Evolutionary conservation across 2,888 invertebrate genomes (phyloP).

Genomic region (Cordilura impudica): DNA sequence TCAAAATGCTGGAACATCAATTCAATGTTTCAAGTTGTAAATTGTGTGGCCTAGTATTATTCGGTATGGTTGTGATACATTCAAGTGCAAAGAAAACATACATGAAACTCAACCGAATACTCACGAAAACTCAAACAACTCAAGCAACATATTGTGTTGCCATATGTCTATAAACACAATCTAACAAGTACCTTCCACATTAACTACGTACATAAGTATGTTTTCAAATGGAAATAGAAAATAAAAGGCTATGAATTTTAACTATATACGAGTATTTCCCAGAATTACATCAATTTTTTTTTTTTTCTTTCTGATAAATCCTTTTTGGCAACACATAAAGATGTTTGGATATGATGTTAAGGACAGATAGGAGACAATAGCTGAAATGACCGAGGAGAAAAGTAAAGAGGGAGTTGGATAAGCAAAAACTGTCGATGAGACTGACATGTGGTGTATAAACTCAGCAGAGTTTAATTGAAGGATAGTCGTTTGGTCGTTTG

Average conservation of each 20-base stretch:
- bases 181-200: slow-evolving; percentile 35
- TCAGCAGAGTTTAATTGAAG: slow-evolving; percentile 7
- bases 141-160: slow-evolving; percentile 42
- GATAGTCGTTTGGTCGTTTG: neutral
- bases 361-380: slow-evolving; percentile 33
- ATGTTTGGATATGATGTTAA: slow-evolving; percentile 15
- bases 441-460: neutral
- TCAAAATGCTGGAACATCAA: slow-evolving; percentile 44
- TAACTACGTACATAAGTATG: neutral
- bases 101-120: slow-evolving; percentile 55
- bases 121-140: slow-evolving; percentile 51
- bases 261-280: slow-evolving; percentile 18
- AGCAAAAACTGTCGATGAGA: slow-evolving; percentile 28
- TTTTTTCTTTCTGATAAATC: slow-evolving; percentile 19
- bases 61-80: slow-evolving; percentile 55
- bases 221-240: neutral
- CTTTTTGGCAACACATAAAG: slow-evolving; percentile 45
- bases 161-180: slow-evolving; percentile 52
- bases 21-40: slow-evolving; percentile 57
- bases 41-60: slow-evolving; percentile 56
- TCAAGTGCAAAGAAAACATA: slow-evolving; percentile 61
- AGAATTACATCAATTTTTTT: slow-evolving; percentile 43
- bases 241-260: slow-evolving; percentile 37
- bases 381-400: neutral
- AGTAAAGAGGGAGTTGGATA: neutral